Evolutionary conservation across 2,888 invertebrate genomes (phyloP), one percentile per base, ranked within the genome.

Genomic region (Hedya salicella): DNA sequence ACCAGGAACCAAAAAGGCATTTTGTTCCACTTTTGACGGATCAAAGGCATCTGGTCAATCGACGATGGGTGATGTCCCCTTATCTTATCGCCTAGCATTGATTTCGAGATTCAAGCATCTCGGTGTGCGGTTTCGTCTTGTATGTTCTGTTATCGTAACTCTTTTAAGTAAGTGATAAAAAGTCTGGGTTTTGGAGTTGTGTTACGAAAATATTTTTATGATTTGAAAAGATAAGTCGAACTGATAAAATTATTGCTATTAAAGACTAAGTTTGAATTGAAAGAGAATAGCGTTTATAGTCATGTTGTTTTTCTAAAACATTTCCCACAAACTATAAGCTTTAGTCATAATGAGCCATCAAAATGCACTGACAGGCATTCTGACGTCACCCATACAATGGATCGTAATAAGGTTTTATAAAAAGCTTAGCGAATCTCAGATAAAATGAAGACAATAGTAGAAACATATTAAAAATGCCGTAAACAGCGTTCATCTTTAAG

Each of bases 1-100:
- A 40, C 8, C 9, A 39, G 2, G 4, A 14, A 4, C 39, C 1
- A 2, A 21, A 52, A 19, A n/a, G 40, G 2, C 2, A 39, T 14
- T 5, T 16, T 32, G 61, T 59, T 46, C 13, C 32, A 14, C 17
- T 14, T 46, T 16, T 32, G 3, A 71, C 39, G 68, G 82, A 39
- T 80, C 83, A 77, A n/a, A 53, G 42, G 39, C 36, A 14, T 42
- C 59, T 85, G 85, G 88, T 69, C 74, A 61, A 62, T 54, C 70
- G 63, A 70, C 71, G 70, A 69, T 73, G 75, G 72, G 77, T 73
- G 78, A 82, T 79, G 77, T 78, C 74, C 69, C 71, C 77, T 87
- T 90, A 91, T 91, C 89, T 92, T 88, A 90, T 91, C 89, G 81
- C 76, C 77, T 83, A 85, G 84, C 83, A 84, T 84, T 87, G 89